Evolutionary conservation across 2,113 vertebrate genomes (phyloP), one percentile per base, ranked within the genome.

Genomic region (Oreocharis arfaki): DNA sequence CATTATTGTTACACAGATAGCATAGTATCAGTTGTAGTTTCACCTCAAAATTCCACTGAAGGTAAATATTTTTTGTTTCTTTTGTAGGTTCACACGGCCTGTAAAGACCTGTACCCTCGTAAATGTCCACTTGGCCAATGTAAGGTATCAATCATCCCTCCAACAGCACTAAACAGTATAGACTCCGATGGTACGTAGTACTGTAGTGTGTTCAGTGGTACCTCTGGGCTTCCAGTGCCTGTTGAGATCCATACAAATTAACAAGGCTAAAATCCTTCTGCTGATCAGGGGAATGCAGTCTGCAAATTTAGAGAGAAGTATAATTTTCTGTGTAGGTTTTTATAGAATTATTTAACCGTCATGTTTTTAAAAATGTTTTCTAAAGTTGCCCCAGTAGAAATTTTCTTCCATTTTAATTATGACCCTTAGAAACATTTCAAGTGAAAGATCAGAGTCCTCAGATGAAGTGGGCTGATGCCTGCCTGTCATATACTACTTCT

Each of bases 61-160:
- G 42, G 55, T 15, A 69, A 89, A 50, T 68, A 68, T 46, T 50
- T 27, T 57, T n/a, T 86, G 13, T 71, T 98, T 94, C 85, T 95
- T 96, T 97, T 81, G 60, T 94, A 99, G 99, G 99, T 99, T 95
- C 99, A 99, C 97, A 99, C 99, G 17, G 99, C 99, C 83, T 99
- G 99, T 95, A 99, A 99, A 98, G 99, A 99, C 87, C 95, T 98
- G 44, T 99, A 99, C 94, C 99, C 99, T 74, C 98, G 98, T 69
- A 98, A 99, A 84, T 99, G 99, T 98, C 99, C 99, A 7, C 98
- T 99, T 21, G 99, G 99, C 94, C 99, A 99, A 76, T 99, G 99
- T 97, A 99, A 99, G 98, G 99, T 99, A 53, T 99, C 99, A 55
- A 98, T 99, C 97, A 99, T 99, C 95, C 99, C 99, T 64, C 99